Conservation (phyloP, 1,140 invertebrate species). For the Diorhabda carinulata region DNA sequence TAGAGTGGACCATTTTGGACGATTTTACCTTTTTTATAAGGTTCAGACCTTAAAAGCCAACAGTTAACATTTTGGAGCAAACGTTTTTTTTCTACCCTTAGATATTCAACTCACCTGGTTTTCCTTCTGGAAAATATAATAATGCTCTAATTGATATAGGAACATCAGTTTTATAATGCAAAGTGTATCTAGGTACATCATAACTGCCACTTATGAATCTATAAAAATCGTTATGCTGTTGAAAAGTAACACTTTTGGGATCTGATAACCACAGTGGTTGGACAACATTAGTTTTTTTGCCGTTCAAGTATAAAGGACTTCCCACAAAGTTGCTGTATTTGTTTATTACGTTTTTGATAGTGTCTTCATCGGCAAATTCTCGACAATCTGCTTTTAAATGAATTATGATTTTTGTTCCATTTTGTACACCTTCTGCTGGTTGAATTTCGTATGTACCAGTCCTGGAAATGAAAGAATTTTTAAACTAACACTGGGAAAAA, state of each 20-base stretch:
- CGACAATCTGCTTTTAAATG: constrained; percentile 82
- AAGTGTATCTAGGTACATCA: constrained; percentile 76
- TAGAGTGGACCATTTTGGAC: too few relatives aligned
- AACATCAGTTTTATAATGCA: constrained; percentile 87
- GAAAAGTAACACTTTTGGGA: constrained; percentile 77
- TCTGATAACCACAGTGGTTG: constrained; percentile 92
- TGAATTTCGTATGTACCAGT: constrained; percentile 86
- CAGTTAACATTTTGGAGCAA: too few relatives aligned
- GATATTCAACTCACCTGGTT: constrained; percentile 54
- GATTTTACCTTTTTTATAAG: too few relatives aligned
- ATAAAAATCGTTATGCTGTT: constrained; percentile 90
- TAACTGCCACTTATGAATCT: constrained; percentile 80
- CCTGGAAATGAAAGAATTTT: constrained; percentile 48
- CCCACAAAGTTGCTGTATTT: constrained; percentile 98
- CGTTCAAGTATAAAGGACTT: constrained; percentile 88
- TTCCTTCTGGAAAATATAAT: constrained; percentile 90
- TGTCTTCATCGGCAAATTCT: constrained; percentile 85
- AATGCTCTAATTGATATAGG: constrained; percentile 88
- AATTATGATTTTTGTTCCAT: constrained; percentile 91
- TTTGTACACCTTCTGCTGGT: constrained; percentile 74
- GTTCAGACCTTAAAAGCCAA: too few relatives aligned
- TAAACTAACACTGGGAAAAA: not conserved
- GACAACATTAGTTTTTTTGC: constrained; percentile 59
- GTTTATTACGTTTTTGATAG: constrained; percentile 81
- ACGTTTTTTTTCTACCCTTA: too few relatives aligned